Evolutionary conservation across 37 sponge, comb jelly and placozoan species (phyloP).

Genomic region (Trichoplax adhaerens): DNA sequence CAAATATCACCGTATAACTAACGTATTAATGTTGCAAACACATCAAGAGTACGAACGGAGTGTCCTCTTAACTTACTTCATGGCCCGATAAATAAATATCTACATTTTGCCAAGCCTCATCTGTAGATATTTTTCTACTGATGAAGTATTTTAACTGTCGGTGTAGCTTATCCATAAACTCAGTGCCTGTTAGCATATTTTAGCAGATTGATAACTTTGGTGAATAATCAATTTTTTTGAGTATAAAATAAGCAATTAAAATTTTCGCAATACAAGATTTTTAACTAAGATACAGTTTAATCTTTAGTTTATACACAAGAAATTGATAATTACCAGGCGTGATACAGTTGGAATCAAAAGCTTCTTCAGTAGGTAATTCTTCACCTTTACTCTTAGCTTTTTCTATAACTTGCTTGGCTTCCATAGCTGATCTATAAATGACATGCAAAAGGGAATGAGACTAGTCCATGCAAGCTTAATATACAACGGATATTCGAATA

Average conservation of each 20-base stretch:
- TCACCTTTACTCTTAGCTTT: constrained; percentile 21
- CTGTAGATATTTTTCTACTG: constrained; percentile 74
- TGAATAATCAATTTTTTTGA: neutral
- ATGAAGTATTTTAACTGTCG: constrained; percentile 84
- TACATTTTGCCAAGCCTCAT: constrained; percentile 73
- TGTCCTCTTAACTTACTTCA: constrained; percentile 20
- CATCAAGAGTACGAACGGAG: no score
- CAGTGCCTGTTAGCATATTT: constrained; percentile 40
- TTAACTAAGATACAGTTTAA: neutral
- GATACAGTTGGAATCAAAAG: constrained; percentile 99
- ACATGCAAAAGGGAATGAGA: no score
- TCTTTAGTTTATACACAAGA: no score
- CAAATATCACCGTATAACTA: no score
- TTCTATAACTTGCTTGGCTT: constrained; percentile 5
- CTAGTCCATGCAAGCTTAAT: no score
- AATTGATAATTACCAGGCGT: constrained; percentile 31
- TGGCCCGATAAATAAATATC: constrained; percentile 85
- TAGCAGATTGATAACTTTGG: neutral
- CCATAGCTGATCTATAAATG: constrained; percentile 7
- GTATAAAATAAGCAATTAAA: neutral
- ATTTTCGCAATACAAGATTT: neutral
- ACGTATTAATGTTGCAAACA: no score
- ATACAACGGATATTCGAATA: no score
- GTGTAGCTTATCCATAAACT: constrained; percentile 80
- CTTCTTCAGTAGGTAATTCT: constrained; percentile 21